Evolutionary conservation across 1,140 invertebrate genomes (phyloP).

Genomic region (Propsilocerus akamusi): DNA sequence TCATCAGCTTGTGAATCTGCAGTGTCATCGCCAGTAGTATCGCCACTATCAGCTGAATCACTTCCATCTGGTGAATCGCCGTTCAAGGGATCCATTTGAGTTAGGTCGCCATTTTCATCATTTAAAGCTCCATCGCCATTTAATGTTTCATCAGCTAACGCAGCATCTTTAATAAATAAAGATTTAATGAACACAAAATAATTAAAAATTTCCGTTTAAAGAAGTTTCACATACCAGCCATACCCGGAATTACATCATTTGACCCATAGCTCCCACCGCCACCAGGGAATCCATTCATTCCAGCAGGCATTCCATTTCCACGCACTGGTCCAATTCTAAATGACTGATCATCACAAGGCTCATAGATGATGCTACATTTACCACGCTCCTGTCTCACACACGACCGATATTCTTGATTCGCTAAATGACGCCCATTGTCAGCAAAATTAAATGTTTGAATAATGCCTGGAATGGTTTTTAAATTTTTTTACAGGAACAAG

Average conservation of each 20-base stretch:
- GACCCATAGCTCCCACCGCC: too few species aligned
- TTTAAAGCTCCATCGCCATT: too few species aligned
- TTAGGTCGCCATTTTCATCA: too few species aligned
- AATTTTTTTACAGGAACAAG: too few species aligned
- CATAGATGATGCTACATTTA: slow-evolving; percentile 57
- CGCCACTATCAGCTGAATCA: background rate
- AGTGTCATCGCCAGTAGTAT: background rate
- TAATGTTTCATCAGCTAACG: too few species aligned
- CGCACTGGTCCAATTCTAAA: slow-evolving; percentile 45
- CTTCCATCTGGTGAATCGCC: too few species aligned
- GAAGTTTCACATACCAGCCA: too few species aligned
- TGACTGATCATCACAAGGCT: slow-evolving; percentile 50
- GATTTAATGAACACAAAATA: too few species aligned
- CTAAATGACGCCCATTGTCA: slow-evolving; percentile 58
- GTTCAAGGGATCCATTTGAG: too few species aligned
- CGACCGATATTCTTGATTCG: slow-evolving; percentile 56
- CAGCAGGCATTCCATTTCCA: background rate
- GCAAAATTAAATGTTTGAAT: slow-evolving; percentile 61
- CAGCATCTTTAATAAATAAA: too few species aligned
- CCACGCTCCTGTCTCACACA: slow-evolving; percentile 49
- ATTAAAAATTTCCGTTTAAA: too few species aligned
- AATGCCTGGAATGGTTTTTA: slow-evolving; percentile 25
- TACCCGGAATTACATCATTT: too few species aligned
- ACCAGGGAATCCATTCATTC: background rate
- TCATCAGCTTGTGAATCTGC: background rate